phyloP scores from a whole-genome alignment of 2,797 vertebrate genomes.

The Gallinago nigripennis region DNA sequence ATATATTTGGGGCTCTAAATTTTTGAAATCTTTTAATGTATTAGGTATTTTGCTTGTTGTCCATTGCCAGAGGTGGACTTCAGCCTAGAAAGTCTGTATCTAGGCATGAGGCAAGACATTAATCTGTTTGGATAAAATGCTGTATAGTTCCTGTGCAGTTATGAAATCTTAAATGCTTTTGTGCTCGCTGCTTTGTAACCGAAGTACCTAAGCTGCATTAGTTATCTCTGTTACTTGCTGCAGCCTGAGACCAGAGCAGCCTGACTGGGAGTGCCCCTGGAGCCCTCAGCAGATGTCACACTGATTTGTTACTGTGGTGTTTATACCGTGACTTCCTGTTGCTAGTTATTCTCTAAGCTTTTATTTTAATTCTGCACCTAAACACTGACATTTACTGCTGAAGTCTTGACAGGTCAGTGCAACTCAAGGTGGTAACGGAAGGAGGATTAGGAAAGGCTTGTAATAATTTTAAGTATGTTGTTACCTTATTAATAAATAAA shows the following conservation, averaged over 20 bases:
- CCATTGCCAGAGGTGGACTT: background rate
- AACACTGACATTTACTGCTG: background rate
- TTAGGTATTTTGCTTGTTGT: background rate
- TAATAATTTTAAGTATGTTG: slow-evolving; percentile 61
- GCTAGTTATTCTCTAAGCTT: background rate
- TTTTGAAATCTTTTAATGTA: background rate
- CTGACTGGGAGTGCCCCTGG: background rate
- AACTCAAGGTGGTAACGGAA: background rate
- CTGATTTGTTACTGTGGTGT: background rate
- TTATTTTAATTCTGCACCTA: slow-evolving; percentile 6
- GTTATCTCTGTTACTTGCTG: background rate
- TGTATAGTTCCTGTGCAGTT: background rate
- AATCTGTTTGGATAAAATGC: background rate
- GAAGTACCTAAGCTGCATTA: background rate
- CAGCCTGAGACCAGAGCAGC: background rate
- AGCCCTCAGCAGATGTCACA: background rate
- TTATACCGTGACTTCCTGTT: background rate
- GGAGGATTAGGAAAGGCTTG: slow-evolving; percentile 25
- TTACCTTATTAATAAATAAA: slow-evolving; percentile 76
- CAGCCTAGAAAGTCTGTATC: background rate
- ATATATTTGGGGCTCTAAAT: background rate
- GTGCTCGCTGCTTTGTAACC: slow-evolving; percentile 56
- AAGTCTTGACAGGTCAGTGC: background rate
- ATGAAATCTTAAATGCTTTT: slow-evolving; percentile 34
- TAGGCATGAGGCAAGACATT: background rate